Conservation (phyloP, 2,113 vertebrate species). For the Neogale vison region DNA sequence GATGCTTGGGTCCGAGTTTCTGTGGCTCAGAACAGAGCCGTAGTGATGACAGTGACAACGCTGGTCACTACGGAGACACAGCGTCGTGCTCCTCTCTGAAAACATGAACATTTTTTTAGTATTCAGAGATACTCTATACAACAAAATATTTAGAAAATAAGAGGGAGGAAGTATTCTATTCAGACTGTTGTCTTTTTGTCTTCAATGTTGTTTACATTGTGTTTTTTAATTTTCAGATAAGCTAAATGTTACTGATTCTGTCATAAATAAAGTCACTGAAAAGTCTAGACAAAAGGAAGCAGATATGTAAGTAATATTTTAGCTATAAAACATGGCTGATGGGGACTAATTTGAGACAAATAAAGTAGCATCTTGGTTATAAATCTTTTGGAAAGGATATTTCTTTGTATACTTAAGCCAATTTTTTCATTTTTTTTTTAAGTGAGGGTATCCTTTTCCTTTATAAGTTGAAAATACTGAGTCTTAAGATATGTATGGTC, state of each 20-base stretch:
- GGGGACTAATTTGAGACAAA: not conserved
- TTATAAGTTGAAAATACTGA: conserved; percentile 17
- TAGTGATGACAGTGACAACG: not conserved
- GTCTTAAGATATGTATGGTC: not conserved
- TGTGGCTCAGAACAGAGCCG: not conserved
- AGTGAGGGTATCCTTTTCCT: not conserved
- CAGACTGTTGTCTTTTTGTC: not conserved
- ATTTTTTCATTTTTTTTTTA: not conserved
- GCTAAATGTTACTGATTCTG: conserved; percentile 87
- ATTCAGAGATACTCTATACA: not conserved
- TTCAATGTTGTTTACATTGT: conserved; percentile 42
- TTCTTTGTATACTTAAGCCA: not conserved
- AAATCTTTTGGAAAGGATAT: not conserved
- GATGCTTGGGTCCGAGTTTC: not conserved
- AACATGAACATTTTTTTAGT: not conserved
- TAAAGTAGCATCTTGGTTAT: not conserved
- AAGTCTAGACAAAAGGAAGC: conserved; percentile 88
- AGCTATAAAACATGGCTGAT: not conserved
- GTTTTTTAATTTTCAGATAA: conserved; percentile 82
- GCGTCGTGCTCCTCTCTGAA: not conserved
- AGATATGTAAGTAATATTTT: conserved; percentile 85
- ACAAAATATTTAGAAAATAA: not conserved
- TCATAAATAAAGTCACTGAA: conserved; percentile 89
- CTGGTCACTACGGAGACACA: not conserved
- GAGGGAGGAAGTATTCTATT: not conserved